Base-by-base conservation (phyloP, 2,888 invertebrate genomes). In the Cerastoderma edule region DNA sequence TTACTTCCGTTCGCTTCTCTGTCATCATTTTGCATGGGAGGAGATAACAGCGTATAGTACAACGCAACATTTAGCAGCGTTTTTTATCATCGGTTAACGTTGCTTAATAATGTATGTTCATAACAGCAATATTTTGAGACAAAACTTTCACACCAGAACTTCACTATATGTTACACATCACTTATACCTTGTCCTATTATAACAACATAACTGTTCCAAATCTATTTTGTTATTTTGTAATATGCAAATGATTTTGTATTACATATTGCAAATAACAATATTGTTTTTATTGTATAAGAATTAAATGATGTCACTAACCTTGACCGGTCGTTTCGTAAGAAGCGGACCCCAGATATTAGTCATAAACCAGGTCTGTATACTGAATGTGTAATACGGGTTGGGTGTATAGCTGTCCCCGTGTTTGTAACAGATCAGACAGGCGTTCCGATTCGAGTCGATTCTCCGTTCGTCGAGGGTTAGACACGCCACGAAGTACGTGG, bases 401-500 rank as follows among this genome's bases (percentile, higher is more conserved):
- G 93, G 93, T 57, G 94, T 93, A 84, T 94, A 94, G 70, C 93
- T 92, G 22, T 64, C 66, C 78, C 94, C 66, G 87, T 96, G 95
- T 83, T 93, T 93, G 77, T 95, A 95, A 88, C 96, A 96, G 67
- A 95, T 95, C 0, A 80, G 48, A 63, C 87, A 88, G 0, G 85
- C 86, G 64, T 89, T 83, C 32, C 86, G 68, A 16, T 75, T 74
- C 13, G 78, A 72, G 3, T 81, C 83, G 19, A 78, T 86, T 39
- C 94, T 87, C 64, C 89, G 88, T 67, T 96, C 94, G 87, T 97
- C 96, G 79, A 96, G 90, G 0, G 95, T 94, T 86, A 97, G 95
- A 78, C 95, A 95, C 1, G 96, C 96, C 10, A 96, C 95, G 92
- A 96, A 96, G 92, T 96, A 96, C 19, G 96, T 96, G 8, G 96